phyloP scores from a whole-genome alignment of 1,140 invertebrate species.

The Sycophaga agraensis region DNA sequence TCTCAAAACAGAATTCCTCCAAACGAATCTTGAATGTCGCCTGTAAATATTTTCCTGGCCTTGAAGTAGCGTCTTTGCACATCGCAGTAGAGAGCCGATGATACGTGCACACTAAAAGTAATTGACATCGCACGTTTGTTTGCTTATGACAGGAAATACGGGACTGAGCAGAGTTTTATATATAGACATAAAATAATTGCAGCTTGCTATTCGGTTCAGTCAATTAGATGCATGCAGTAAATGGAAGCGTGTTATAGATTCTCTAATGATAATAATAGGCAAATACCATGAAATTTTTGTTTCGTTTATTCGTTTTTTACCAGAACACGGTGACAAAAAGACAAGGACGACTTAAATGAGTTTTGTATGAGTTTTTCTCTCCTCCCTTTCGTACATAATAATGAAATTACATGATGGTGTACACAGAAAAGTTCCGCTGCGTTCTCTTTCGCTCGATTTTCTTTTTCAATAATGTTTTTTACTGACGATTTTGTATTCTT shows the following conservation, averaged over 20 bases:
- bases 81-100: no score
- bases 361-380: slow-evolving; percentile 15
- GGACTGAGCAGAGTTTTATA: no score
- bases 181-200: no score
- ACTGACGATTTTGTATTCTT: neutral
- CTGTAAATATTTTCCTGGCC: slow-evolving; percentile 5
- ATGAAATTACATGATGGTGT: slow-evolving; percentile 25
- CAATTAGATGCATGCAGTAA: no score
- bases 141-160: no score
- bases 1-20: slow-evolving; percentile 2
- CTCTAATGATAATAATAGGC: slow-evolving; percentile 1
- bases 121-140: no score
- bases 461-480: no score
- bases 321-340: slow-evolving; percentile 28
- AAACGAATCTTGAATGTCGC: neutral
- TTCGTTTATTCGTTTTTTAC: slow-evolving; percentile 25
- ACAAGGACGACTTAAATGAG: slow-evolving; percentile 25
- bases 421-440: slow-evolving; percentile 22
- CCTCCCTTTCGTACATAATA: slow-evolving; percentile 20
- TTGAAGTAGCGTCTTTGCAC: no score
- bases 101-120: no score
- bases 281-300: slow-evolving; percentile 25
- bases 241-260: no score
- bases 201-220: no score
- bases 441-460: neutral